A percentile compares a stretch with the other conserved stretches of the same genome.
These are phyloP conservation scores for Lottia gigantea DNA, from an alignment of 2,888 invertebrate species.

Conservation along the genomic window DNA sequence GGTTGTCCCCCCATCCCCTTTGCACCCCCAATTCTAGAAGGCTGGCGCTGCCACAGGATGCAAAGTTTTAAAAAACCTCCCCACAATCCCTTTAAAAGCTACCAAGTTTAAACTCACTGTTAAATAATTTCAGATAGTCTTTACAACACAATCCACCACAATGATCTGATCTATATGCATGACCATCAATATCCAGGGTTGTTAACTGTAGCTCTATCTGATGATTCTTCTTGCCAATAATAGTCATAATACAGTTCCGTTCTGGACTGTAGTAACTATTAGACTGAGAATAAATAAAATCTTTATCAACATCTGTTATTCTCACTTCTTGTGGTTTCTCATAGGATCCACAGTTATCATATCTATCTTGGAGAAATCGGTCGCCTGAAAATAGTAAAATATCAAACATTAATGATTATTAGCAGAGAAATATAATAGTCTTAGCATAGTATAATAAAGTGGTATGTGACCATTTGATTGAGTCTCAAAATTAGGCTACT, in stretches of 20 bases:
- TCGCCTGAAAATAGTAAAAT: constrained; percentile 24
- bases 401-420: neutral
- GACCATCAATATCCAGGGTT: constrained; percentile 34
- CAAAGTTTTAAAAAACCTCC: too few species aligned
- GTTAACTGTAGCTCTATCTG: constrained; percentile 37
- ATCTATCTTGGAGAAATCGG: constrained; percentile 31
- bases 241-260: constrained; percentile 40
- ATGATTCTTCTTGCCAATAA: constrained; percentile 38
- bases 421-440: neutral
- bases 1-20: too few species aligned
- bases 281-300: constrained; percentile 33
- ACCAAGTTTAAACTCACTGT: constrained; percentile 31
- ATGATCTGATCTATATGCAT: constrained; percentile 28
- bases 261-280: constrained; percentile 31
- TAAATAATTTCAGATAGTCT: constrained; percentile 43
- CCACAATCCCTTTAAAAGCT: too few species aligned
- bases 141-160: constrained; percentile 35
- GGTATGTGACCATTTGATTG: too few species aligned
- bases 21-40: too few species aligned
- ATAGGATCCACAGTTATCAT: constrained; percentile 32
- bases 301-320: constrained; percentile 28
- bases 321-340: constrained; percentile 30
- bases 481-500: too few species aligned
- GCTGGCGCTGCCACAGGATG: too few species aligned
- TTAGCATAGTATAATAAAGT: too few species aligned